These are phyloP conservation scores for Hoplodrina ambigua DNA, from an alignment of 2,888 invertebrate species.

Conservation along the genomic window DNA sequence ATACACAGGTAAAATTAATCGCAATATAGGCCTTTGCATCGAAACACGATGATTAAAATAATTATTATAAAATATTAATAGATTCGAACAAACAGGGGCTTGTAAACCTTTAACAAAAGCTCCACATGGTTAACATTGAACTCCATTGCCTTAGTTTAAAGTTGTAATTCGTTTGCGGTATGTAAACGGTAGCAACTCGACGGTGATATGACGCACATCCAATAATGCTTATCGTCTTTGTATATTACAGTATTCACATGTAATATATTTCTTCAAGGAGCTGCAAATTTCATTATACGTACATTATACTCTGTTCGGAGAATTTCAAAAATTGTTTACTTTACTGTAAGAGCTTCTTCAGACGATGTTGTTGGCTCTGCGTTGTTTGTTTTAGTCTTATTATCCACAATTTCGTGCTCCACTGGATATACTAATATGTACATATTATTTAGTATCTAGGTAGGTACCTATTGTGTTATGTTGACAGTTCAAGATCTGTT, in stretches of 20 bases:
- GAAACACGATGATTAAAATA: slow-evolving; percentile 41
- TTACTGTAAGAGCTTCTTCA: not conserved
- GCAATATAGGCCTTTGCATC: not conserved
- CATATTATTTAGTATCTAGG: not conserved
- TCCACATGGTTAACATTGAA: slow-evolving; percentile 2
- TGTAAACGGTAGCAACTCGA: slow-evolving; percentile 25
- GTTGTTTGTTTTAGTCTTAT: slow-evolving; percentile 29
- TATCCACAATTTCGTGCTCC: slow-evolving; percentile 25
- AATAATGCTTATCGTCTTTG: slow-evolving; percentile 33
- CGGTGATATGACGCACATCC: slow-evolving; percentile 49
- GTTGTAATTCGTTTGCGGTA: slow-evolving; percentile 12
- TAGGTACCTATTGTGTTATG: not conserved
- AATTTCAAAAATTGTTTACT: slow-evolving; percentile 25
- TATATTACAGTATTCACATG: slow-evolving; percentile 11
- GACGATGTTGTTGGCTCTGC: slow-evolving; percentile 16
- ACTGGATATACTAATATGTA: slow-evolving; percentile 34
- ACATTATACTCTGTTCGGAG: slow-evolving; percentile 20
- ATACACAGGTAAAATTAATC: slow-evolving; percentile 11
- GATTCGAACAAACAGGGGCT: slow-evolving; percentile 36
- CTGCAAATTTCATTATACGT: slow-evolving; percentile 25
- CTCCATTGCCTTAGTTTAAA: not conserved
- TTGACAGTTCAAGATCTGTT: slow-evolving; percentile 30
- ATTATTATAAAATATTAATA: slow-evolving; percentile 21
- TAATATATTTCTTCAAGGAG: slow-evolving; percentile 19
- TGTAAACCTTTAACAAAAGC: slow-evolving; percentile 12